Conservation (phyloP, 2,797 vertebrate species). For the Dallia pectoralis region DNA sequence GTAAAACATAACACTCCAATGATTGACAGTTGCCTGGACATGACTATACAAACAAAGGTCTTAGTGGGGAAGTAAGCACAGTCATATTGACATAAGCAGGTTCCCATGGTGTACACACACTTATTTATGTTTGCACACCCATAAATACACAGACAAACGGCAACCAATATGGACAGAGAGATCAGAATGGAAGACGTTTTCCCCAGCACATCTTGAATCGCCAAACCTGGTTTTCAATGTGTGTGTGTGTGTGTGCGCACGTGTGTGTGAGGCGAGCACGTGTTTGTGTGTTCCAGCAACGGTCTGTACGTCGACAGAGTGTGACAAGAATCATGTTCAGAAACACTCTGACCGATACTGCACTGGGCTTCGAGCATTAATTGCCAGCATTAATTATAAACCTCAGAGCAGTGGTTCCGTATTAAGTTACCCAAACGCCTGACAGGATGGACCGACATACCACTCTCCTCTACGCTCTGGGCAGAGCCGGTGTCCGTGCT, state of each 20-base stretch:
- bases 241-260: constrained; percentile 40
- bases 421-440: constrained; percentile 59
- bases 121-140: background rate
- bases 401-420: constrained; percentile 61
- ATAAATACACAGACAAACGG: background rate
- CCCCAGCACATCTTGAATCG: background rate
- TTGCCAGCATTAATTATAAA: constrained; percentile 75
- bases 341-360: constrained; percentile 58
- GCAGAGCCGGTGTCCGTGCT: background rate
- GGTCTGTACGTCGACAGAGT: constrained; percentile 30
- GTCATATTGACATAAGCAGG: constrained; percentile 4
- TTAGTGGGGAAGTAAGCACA: constrained; percentile 5
- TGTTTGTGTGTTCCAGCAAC: background rate
- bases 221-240: constrained; percentile 14
- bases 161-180: background rate
- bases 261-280: constrained; percentile 20
- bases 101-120: constrained; percentile 13
- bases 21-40: constrained; percentile 59
- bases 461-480: constrained; percentile 20
- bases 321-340: constrained; percentile 57
- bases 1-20: constrained; percentile 34
- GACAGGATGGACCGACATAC: constrained; percentile 14
- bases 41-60: constrained; percentile 55
- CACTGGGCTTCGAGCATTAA: constrained; percentile 65
- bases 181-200: constrained; percentile 5